A percentile compares a stretch with the other conserved stretches of the same genome.
Evolutionary conservation across 2,797 vertebrate genomes (phyloP).

Genomic region (Echiichthys vipera): DNA sequence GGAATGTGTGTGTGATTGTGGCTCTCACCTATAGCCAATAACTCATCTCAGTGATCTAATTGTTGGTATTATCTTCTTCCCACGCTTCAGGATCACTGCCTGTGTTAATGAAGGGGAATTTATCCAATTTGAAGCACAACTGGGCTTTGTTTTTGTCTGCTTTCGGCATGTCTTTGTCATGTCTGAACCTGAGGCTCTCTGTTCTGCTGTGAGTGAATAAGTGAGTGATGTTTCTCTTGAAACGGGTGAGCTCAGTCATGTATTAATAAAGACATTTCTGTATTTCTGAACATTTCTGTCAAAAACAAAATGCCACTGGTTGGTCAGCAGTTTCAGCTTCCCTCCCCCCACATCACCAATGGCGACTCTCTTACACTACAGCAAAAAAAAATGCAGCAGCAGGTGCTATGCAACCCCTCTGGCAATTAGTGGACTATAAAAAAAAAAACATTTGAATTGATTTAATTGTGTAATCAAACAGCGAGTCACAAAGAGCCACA

Average conservation of each 20-base stretch:
- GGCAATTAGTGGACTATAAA: conserved; percentile 53
- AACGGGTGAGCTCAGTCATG: not conserved
- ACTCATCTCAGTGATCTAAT: conserved; percentile 57
- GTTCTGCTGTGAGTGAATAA: not conserved
- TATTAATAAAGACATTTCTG: not conserved
- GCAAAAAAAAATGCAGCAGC: conserved; percentile 20
- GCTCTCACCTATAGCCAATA: conserved; percentile 38
- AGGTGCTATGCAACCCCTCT: conserved; percentile 32
- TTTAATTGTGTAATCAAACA: conserved; percentile 51
- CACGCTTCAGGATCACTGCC: conserved; percentile 53
- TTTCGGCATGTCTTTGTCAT: conserved; percentile 17
- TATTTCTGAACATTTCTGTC: conserved; percentile 4
- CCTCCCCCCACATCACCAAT: not conserved
- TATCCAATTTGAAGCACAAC: conserved; percentile 46
- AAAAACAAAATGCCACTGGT: not conserved
- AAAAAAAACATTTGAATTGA: conserved; percentile 44
- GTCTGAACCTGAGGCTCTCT: conserved; percentile 10
- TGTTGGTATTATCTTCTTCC: conserved; percentile 55
- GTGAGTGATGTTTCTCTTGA: not conserved
- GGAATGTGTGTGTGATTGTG: not conserved
- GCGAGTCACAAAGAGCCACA: conserved; percentile 15
- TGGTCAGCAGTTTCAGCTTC: not conserved
- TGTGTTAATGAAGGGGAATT: conserved; percentile 60
- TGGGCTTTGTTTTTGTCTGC: conserved; percentile 27
- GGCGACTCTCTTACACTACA: not conserved